Evolutionary conservation across 1,140 invertebrate species (phyloP).

Genomic region (Spodoptera litura): DNA sequence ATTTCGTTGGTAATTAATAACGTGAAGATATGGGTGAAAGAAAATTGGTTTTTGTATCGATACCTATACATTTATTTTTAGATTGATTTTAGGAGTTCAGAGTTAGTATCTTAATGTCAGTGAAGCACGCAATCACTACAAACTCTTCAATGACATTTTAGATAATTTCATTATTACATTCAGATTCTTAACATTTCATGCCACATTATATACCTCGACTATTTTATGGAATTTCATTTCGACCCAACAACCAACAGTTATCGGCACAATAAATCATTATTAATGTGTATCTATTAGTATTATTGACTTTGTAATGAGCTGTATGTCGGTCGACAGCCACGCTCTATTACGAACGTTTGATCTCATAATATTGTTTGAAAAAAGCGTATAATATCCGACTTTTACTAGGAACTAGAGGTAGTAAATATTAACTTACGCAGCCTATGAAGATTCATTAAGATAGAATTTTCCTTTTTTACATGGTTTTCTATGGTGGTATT

Average conservation of each 20-base stretch:
- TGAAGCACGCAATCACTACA: too few relatives aligned
- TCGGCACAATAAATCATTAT: conserved; percentile 5
- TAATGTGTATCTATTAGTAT: conserved; percentile 20
- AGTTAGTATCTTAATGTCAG: too few relatives aligned
- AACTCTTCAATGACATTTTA: too few relatives aligned
- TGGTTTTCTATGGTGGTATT: not conserved
- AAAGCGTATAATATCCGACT: conserved; percentile 17
- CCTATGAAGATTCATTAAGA: not conserved
- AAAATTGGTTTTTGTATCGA: not conserved
- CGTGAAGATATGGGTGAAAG: not conserved
- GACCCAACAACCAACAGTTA: conserved; percentile 1
- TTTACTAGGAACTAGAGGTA: not conserved
- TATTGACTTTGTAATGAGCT: conserved; percentile 28
- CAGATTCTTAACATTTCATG: not conserved
- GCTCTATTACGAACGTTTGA: conserved; percentile 5
- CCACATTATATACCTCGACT: not conserved
- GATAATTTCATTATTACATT: too few relatives aligned
- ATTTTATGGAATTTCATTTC: conserved; percentile 11
- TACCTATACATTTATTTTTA: not conserved
- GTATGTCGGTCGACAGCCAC: conserved; percentile 20
- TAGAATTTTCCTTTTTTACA: not conserved
- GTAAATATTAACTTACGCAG: not conserved
- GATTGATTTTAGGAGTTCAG: too few relatives aligned
- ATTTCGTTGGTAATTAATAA: conserved; percentile 21
- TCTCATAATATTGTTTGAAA: conserved; percentile 24